A percentile compares a stretch with the other conserved stretches of the same genome.
Evolutionary conservation across 2,797 vertebrate species (phyloP).

Genomic region (Amphiprion clarkii): DNA sequence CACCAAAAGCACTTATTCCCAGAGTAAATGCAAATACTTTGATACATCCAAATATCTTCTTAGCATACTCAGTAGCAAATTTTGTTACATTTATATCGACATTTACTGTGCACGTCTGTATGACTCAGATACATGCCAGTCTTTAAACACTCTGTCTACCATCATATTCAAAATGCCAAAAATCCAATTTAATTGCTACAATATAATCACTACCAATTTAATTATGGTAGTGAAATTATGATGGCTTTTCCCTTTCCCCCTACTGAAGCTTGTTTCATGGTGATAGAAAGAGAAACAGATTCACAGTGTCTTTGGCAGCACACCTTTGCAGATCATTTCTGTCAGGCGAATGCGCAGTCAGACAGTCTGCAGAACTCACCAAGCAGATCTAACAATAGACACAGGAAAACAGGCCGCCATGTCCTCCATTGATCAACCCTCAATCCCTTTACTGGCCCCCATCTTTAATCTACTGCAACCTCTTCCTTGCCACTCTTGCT

Average conservation of each 20-base stretch:
- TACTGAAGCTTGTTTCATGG: slow-evolving; percentile 46
- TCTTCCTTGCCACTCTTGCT: slow-evolving; percentile 10
- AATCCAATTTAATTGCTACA: slow-evolving; percentile 23
- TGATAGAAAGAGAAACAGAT: slow-evolving; percentile 44
- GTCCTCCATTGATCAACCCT: slow-evolving; percentile 27
- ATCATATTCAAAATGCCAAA: neutral
- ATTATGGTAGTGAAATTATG: slow-evolving; percentile 4
- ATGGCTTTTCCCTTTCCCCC: slow-evolving; percentile 7
- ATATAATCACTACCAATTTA: too few relatives aligned
- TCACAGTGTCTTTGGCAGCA: slow-evolving; percentile 45
- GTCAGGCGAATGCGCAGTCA: slow-evolving; percentile 25
- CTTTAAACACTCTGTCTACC: neutral
- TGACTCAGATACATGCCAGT: neutral
- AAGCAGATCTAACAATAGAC: slow-evolving; percentile 65
- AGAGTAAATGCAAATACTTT: too few relatives aligned
- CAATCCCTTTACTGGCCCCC: slow-evolving; percentile 17
- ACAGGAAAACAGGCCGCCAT: slow-evolving; percentile 38
- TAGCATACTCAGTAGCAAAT: too few relatives aligned
- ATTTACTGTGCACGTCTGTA: neutral
- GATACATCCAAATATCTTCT: too few relatives aligned
- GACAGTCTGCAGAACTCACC: slow-evolving; percentile 46
- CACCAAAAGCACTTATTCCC: neutral
- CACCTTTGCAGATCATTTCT: slow-evolving; percentile 51
- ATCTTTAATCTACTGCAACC: slow-evolving; percentile 25
- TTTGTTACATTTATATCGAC: neutral